These are phyloP conservation scores for Pseudococcus jackbeardsleyi DNA, from an alignment of 2,888 invertebrate genomes.

Conservation along the genomic window DNA sequence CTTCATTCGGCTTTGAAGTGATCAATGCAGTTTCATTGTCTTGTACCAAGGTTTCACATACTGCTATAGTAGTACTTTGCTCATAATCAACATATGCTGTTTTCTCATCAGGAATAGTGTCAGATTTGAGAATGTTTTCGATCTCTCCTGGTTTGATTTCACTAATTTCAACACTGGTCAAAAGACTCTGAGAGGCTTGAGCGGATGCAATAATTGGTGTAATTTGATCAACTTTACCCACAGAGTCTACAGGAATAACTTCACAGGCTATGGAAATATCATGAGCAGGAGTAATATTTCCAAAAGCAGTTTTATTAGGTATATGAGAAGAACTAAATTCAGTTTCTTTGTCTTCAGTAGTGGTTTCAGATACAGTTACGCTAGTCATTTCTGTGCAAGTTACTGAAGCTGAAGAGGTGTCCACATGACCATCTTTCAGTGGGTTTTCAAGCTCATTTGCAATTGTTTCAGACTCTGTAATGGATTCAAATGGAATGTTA, in stretches of 20 bases:
- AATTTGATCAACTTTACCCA: constrained; percentile 68
- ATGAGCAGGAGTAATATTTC: constrained; percentile 70
- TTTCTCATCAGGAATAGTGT: constrained; percentile 67
- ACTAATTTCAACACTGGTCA: constrained; percentile 25
- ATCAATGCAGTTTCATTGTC: constrained; percentile 69
- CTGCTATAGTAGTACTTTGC: constrained; percentile 69
- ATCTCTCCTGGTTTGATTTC: constrained; percentile 72
- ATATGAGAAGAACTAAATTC: constrained; percentile 71
- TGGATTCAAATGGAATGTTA: constrained; percentile 43
- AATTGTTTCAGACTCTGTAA: constrained; percentile 68
- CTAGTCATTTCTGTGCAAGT: constrained; percentile 70
- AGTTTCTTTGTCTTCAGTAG: constrained; percentile 70
- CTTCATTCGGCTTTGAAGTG: constrained; percentile 66
- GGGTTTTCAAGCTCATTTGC: constrained; percentile 68
- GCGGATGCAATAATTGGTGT: neutral
- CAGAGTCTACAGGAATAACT: constrained; percentile 68
- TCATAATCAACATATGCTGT: constrained; percentile 68
- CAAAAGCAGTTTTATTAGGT: constrained; percentile 71
- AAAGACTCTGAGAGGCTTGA: neutral
- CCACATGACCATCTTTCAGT: neutral
- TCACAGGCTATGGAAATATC: constrained; percentile 71
- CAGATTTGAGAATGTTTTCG: constrained; percentile 70
- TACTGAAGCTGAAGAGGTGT: constrained; percentile 69
- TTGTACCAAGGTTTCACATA: constrained; percentile 68
- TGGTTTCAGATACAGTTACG: constrained; percentile 68